Conservation (phyloP, 2,113 vertebrate genomes). For the Sprattus sprattus region DNA sequence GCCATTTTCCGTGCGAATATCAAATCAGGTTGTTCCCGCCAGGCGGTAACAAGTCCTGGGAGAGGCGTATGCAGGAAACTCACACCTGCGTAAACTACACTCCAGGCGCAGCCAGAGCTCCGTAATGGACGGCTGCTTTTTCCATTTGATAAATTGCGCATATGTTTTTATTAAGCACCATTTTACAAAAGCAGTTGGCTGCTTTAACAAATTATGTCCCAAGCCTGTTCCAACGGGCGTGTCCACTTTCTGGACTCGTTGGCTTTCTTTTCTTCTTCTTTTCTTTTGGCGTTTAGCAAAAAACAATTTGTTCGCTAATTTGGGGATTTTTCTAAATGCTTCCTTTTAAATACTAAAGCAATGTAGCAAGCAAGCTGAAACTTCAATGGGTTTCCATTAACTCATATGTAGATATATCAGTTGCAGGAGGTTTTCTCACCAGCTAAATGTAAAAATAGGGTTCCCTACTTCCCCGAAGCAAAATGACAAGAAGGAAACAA, state of each 20-base stretch:
- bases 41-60: conserved; percentile 51
- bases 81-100: conserved; percentile 59
- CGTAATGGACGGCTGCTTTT: conserved; percentile 52
- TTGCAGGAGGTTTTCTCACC: too few species aligned
- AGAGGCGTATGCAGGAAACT: conserved; percentile 53
- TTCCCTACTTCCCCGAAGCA: too few species aligned
- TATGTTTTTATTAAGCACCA: conserved; percentile 54
- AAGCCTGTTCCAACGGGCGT: background rate
- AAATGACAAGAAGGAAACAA: too few species aligned
- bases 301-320: too few species aligned
- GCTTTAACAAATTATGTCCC: background rate
- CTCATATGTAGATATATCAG: too few species aligned
- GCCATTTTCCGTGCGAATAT: conserved; percentile 57
- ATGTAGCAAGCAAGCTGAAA: too few species aligned
- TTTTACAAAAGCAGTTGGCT: background rate
- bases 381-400: too few species aligned
- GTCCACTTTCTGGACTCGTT: background rate
- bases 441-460: too few species aligned
- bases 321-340: background rate
- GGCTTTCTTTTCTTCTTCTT: background rate
- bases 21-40: conserved; percentile 42
- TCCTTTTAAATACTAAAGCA: background rate
- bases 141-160: conserved; percentile 63
- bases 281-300: background rate
- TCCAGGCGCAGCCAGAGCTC: conserved; percentile 41